Evolutionary conservation across 2,888 invertebrate genomes (phyloP), one percentile per base, ranked within the genome.

Genomic region (Exephanes ischioxanthus): DNA sequence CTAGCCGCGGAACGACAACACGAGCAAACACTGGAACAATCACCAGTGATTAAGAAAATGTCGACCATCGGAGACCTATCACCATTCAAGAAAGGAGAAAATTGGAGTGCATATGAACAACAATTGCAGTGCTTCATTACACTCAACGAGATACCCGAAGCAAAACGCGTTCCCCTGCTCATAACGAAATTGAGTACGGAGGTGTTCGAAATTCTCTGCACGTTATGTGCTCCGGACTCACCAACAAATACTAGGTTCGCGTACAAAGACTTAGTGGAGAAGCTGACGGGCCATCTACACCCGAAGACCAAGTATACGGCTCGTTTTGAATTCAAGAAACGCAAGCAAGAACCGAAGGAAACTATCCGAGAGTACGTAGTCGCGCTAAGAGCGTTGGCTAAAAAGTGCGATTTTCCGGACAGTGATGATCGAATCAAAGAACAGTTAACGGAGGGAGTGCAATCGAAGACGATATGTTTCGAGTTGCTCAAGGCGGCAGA

Each of bases 371-470:
- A 72, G 33, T 55, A 70, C 30, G 16, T 70, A 4, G n/a, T 55
- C 19, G 55, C 72, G 0, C 19, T 72, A 58, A 58, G 58, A 11
- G 19, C 72, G 37, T 37, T 72, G 41, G 73, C 73, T 4, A 58
- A 73, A 45, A 73, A 73, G 45, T 73, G 58, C 73, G 58, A 61
- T 4, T 73, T 73, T 22, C 73, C 73, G 2, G 73, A 73, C 45
- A 73, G 41, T 14, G 73, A 73, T 4, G 41, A 73, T 45, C 58
- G 73, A 3, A 73, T 61, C 19, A 58, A 61, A 22, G 58, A 61
- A 22, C 61, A 73, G 11, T 61, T 73, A 41, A 9, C 58, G 22
- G 73, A 45, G 19, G 58, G 58, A 14, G 73, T 61, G 41, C 41
- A 61, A 26, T 73, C 58, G 61, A 61, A 58, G 11, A 26, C 22